Conservation (phyloP, 2,888 invertebrate species). For the Timema podura region DNA sequence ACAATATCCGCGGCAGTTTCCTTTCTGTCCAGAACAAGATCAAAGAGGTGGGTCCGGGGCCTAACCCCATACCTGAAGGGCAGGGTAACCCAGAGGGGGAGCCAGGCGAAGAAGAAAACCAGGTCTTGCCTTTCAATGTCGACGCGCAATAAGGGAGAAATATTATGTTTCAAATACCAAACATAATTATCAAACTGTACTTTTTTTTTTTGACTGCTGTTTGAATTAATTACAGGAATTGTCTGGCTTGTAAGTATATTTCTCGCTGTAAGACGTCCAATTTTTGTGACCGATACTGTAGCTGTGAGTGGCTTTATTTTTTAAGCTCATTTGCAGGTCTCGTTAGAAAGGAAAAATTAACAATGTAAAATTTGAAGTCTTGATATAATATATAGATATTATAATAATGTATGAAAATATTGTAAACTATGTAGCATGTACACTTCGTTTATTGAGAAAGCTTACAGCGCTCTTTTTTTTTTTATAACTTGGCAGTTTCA, state of each 20-base stretch:
- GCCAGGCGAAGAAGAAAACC: constrained; percentile 18
- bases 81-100: constrained; percentile 29
- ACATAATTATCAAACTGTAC: not conserved
- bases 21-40: constrained; percentile 55
- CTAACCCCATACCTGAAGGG: constrained; percentile 45
- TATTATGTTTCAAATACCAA: not conserved
- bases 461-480: too few relatives aligned
- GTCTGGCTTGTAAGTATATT: not conserved
- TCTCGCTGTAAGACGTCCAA: not conserved
- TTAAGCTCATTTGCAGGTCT: too few relatives aligned
- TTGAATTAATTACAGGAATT: not conserved
- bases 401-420: too few relatives aligned
- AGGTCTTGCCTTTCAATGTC: constrained; percentile 18
- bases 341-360: too few relatives aligned
- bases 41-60: constrained; percentile 44
- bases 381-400: too few relatives aligned
- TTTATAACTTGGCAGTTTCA: too few relatives aligned
- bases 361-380: too few relatives aligned
- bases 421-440: too few relatives aligned
- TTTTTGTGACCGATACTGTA: too few relatives aligned
- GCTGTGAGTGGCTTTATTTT: too few relatives aligned
- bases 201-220: too few relatives aligned
- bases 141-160: not conserved
- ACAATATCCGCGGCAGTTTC: constrained; percentile 64
- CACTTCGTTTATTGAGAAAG: too few relatives aligned